Base-by-base conservation (phyloP, 2,888 invertebrate genomes). In the Epsilonema sp. region DNA sequence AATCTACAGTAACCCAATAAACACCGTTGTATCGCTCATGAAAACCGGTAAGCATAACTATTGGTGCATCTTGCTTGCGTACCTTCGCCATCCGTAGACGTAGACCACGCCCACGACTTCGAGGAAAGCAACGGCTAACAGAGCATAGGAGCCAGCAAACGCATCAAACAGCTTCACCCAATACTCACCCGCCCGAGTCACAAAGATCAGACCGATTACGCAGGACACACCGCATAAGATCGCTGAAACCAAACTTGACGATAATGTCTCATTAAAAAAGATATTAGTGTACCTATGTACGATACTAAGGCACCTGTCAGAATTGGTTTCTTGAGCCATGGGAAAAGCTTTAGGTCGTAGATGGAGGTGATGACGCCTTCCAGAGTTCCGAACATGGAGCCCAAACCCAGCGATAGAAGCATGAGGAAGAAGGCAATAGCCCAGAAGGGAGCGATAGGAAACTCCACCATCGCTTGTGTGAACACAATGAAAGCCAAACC, bases 281-380 rank as follows among this genome's bases (percentile, higher is more conserved):
- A n/a, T n/a, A n/a, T n/a, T n/a, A n/a, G n/a, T n/a, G n/a, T n/a
- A n/a, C n/a, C n/a, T n/a, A n/a, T n/a, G n/a, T n/a, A n/a, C n/a
- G n/a, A n/a, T n/a, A n/a, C n/a, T n/a, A 24, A 4, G 65, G 62
- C 56, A 81, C 82, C 85, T 60, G 85, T 85, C 50, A 85, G 76
- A 64, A 82, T 78, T 60, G 83, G 83, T 67, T 86, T 87, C 68
- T 82, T 79, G 60, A 87, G 75, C 61, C 83, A 72, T 63, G 84
- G 84, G 59, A 87, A 80, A 64, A 87, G 78, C 61, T 87, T 83
- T 51, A 87, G 82, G 64, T 90, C 92, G 64, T 89, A 87, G 46
- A 90, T 78, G 45, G 87, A 89, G 66, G 87, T 87, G 45, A 90
- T 76, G 78, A 90, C 86, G 44, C 90, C 89, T 68, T 90, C 90